Evolutionary conservation across 1,140 invertebrate genomes (phyloP).

Genomic region (Atta colombica): DNA sequence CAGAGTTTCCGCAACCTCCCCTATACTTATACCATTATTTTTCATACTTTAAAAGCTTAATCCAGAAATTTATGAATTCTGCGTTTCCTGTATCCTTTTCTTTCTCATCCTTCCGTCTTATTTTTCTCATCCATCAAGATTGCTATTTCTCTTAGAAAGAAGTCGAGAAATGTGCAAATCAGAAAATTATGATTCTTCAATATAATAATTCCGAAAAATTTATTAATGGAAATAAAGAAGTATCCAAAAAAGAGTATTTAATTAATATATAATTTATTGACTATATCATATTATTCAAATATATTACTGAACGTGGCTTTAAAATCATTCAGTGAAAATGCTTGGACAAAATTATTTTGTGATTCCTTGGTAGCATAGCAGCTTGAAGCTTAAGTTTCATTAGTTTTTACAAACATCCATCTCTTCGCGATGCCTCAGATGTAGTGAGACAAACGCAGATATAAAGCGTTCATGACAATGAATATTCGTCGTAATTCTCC

Average conservation of each 20-base stretch:
- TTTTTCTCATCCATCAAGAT: neutral
- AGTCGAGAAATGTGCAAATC: neutral
- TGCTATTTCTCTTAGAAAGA: neutral
- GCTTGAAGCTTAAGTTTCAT: neutral
- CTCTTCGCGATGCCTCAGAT: too few relatives aligned
- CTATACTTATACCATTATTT: constrained; percentile 71
- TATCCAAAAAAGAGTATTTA: neutral
- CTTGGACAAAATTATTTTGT: neutral
- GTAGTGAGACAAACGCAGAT: neutral
- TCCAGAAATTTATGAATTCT: constrained; percentile 76
- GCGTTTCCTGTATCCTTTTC: constrained; percentile 29
- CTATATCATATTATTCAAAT: constrained; percentile 4
- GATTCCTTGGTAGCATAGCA: neutral
- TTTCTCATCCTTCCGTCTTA: neutral
- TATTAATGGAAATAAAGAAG: neutral
- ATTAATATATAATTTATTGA: neutral
- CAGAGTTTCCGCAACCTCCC: neutral
- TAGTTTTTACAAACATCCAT: neutral
- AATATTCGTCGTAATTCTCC: constrained; percentile 5
- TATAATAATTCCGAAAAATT: neutral
- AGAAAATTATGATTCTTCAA: constrained; percentile 2
- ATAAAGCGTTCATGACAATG: neutral
- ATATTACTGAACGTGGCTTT: neutral
- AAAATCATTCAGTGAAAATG: neutral
- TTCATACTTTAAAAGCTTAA: constrained; percentile 76